phyloP scores from a whole-genome alignment of 1,140 invertebrate genomes.

The Galleria mellonella region DNA sequence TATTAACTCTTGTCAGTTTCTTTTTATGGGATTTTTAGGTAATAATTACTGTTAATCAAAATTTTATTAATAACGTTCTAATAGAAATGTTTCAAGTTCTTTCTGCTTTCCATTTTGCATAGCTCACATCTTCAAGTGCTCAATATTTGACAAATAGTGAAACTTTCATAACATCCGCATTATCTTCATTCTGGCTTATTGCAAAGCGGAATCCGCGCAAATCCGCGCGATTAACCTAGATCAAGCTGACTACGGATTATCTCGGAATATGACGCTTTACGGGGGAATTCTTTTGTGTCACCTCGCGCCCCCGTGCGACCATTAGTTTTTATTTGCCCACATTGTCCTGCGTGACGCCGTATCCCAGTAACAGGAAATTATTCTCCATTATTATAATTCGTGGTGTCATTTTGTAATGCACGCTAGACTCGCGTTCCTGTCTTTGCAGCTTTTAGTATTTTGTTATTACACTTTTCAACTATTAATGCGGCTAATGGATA shows the following conservation, averaged over 20 bases:
- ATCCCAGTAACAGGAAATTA: conserved; percentile 39
- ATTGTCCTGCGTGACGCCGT: conserved; percentile 35
- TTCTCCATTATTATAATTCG: conserved; percentile 48
- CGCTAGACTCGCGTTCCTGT: conserved; percentile 24
- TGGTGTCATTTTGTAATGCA: conserved; percentile 40
- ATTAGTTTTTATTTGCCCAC: conserved; percentile 60
- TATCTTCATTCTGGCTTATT: conserved; percentile 43
- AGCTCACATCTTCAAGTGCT: no score
- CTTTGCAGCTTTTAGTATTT: conserved; percentile 29
- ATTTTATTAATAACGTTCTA: no score
- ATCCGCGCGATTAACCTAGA: conserved; percentile 59
- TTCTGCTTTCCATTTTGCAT: no score
- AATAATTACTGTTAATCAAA: no score
- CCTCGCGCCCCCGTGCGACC: conserved; percentile 28
- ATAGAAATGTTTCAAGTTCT: no score
- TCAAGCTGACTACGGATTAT: conserved; percentile 42
- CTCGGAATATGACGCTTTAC: conserved; percentile 42
- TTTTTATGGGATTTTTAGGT: no score
- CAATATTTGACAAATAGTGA: conserved; percentile 11
- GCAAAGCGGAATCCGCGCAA: conserved; percentile 49
- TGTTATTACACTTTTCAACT: conserved; percentile 31
- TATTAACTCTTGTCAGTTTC: no score
- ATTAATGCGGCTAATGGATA: conserved; percentile 31
- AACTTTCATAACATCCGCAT: conserved; percentile 27
- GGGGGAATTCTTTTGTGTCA: conserved; percentile 50